These are phyloP conservation scores for Drosophila mulleri DNA, from an alignment of 2,888 invertebrate species.

Conservation along the genomic window DNA sequence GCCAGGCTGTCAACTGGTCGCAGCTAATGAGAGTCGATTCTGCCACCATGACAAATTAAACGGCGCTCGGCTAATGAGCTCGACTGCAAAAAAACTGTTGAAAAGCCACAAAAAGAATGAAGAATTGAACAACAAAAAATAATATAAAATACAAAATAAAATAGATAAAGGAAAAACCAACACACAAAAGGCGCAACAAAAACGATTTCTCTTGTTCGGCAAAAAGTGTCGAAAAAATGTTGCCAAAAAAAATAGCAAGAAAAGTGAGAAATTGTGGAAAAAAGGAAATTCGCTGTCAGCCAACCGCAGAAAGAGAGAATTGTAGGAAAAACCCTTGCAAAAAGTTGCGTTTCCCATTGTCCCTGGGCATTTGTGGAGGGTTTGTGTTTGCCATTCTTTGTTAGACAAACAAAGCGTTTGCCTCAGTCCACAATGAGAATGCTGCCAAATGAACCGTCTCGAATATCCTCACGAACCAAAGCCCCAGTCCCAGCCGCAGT, in stretches of 20 bases:
- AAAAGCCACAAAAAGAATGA: slow-evolving; percentile 63
- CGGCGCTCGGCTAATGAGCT: slow-evolving; percentile 70
- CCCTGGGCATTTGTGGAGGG: slow-evolving; percentile 48
- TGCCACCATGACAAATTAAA: slow-evolving; percentile 72
- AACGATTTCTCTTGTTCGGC: slow-evolving; percentile 60
- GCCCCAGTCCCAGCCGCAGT: slow-evolving; percentile 15
- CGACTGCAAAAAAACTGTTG: slow-evolving; percentile 52
- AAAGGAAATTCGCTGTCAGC: slow-evolving; percentile 38
- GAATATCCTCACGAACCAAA: slow-evolving; percentile 9
- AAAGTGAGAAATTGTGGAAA: slow-evolving; percentile 36
- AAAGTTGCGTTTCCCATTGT: slow-evolving; percentile 39
- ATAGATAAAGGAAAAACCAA: slow-evolving; percentile 38
- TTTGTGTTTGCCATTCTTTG: slow-evolving; percentile 73
- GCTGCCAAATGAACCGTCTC: slow-evolving; percentile 68
- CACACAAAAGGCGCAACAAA: slow-evolving; percentile 70
- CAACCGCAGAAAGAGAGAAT: slow-evolving; percentile 45
- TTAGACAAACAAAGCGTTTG: slow-evolving; percentile 60
- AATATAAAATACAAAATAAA: slow-evolving; percentile 21
- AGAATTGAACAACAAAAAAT: slow-evolving; percentile 5
- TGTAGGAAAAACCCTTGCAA: slow-evolving; percentile 55
- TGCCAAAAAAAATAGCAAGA: slow-evolving; percentile 26
- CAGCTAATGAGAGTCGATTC: slow-evolving; percentile 60
- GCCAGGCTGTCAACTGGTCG: slow-evolving; percentile 53
- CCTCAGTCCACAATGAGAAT: slow-evolving; percentile 38
- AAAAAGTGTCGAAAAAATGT: slow-evolving; percentile 63